phyloP scores from a whole-genome alignment of 2,797 vertebrate species.

The Todus mexicanus region DNA sequence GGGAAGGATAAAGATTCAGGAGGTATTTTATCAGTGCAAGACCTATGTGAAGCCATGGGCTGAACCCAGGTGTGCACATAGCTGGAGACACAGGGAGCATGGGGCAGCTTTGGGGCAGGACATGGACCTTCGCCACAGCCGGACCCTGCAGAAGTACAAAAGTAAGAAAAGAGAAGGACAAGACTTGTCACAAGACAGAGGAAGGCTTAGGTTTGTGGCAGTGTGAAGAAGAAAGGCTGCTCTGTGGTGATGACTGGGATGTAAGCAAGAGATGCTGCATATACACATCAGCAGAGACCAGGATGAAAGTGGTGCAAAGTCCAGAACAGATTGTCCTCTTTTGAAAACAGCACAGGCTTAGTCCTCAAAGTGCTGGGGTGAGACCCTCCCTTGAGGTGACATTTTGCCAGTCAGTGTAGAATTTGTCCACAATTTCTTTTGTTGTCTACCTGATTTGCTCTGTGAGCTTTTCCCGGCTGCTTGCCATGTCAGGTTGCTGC shows the following conservation, averaged over 20 bases:
- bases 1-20: not conserved
- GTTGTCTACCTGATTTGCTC: not conserved
- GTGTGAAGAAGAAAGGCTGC: not conserved
- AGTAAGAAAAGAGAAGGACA: accelerated
- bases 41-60: not conserved
- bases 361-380: not conserved
- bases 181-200: not conserved
- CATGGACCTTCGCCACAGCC: not conserved
- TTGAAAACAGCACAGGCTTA: not conserved
- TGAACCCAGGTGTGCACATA: accelerated
- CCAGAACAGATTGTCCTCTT: not conserved
- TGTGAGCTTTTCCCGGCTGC: not conserved
- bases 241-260: not conserved
- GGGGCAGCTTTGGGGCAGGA: not conserved
- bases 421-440: not conserved
- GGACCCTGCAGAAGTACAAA: not conserved
- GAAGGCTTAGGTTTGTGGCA: not conserved
- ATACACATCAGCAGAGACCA: not conserved
- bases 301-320: not conserved
- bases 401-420: not conserved
- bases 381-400: not conserved
- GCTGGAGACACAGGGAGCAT: not conserved
- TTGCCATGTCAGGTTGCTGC: not conserved
- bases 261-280: not conserved
- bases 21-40: not conserved